Percentiles rank a stretch among this genome's conserved stretches.
Conservation (phyloP, 2,797 vertebrate genomes). For the Malacoraja senta region DNA sequence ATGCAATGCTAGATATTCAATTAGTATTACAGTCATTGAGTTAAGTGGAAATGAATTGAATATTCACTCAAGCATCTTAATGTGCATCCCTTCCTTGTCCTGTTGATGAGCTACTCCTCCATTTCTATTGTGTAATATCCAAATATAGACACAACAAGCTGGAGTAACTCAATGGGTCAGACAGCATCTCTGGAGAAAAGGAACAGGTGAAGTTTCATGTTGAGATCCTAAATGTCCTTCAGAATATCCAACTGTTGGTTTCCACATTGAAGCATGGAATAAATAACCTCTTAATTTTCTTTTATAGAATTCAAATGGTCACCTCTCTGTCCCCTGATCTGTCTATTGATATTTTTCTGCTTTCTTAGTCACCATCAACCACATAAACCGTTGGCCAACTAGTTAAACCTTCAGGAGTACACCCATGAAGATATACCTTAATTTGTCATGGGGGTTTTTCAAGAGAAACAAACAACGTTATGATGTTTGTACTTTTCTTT, state of each 20-base stretch:
- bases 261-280: neutral
- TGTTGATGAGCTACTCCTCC: neutral
- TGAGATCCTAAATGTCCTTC: too few species aligned
- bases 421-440: neutral
- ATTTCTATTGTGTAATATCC: neutral
- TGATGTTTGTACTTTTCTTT: neutral
- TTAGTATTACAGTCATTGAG: too few species aligned
- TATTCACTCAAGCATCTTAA: neutral
- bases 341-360: too few species aligned
- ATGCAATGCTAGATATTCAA: neutral
- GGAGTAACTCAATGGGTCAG: too few species aligned
- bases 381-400: too few species aligned
- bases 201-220: too few species aligned
- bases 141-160: neutral
- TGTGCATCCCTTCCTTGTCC: neutral
- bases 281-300: too few species aligned
- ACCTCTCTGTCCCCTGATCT: too few species aligned
- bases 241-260: neutral
- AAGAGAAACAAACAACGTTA: neutral
- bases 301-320: too few species aligned
- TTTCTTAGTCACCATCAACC: too few species aligned
- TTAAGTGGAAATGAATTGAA: constrained; percentile 1
- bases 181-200: too few species aligned
- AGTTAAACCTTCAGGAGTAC: neutral
- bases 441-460: neutral